phyloP scores from a whole-genome alignment of 2,797 vertebrate genomes.

The Gymnoscopelus microlampas region DNA sequence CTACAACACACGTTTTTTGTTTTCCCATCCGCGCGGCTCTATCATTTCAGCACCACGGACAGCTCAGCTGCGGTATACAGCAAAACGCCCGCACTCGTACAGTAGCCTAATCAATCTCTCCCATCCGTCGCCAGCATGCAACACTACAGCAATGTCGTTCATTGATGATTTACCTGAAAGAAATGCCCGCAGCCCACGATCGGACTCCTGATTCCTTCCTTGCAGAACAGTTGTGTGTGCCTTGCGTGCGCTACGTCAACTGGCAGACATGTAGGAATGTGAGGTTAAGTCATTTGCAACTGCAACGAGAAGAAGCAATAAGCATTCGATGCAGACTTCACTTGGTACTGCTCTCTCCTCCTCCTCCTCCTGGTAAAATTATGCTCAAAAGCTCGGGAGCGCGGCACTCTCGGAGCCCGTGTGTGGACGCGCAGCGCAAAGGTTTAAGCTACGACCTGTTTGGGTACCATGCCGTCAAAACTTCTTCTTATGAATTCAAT shows the following conservation, averaged over 20 bases:
- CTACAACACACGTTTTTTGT: not conserved
- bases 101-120: constrained; percentile 3
- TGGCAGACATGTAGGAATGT: constrained; percentile 78
- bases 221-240: constrained; percentile 64
- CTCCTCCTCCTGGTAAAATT: constrained; percentile 51
- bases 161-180: constrained; percentile 64
- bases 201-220: constrained; percentile 71
- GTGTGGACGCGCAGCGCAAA: constrained; percentile 77
- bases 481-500: too few relatives aligned
- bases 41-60: constrained; percentile 66
- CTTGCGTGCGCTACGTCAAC: constrained; percentile 71
- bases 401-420: constrained; percentile 47
- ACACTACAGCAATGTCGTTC: constrained; percentile 52
- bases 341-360: constrained; percentile 54
- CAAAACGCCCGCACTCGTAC: constrained; percentile 43
- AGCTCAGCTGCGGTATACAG: constrained; percentile 55
- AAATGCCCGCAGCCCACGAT: constrained; percentile 58
- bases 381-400: constrained; percentile 71
- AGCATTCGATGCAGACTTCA: constrained; percentile 66
- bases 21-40: not conserved
- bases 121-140: constrained; percentile 37
- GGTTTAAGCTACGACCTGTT: constrained; percentile 68
- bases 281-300: constrained; percentile 73
- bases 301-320: constrained; percentile 63
- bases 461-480: not conserved